Conservation (phyloP, 1,140 invertebrate genomes). For the Bicyclus anynana region DNA sequence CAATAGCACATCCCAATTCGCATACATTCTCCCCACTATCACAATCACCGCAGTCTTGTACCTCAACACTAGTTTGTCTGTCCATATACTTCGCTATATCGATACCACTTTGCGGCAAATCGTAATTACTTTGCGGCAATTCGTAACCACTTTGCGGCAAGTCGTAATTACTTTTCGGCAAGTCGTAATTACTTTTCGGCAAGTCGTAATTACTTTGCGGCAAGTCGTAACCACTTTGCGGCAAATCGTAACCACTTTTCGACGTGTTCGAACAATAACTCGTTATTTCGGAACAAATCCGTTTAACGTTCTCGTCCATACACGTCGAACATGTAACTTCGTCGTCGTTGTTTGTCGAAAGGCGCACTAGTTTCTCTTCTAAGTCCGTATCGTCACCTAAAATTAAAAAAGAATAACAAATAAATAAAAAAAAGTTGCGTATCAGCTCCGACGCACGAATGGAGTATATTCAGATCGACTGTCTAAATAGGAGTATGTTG, state of each 20-base stretch:
- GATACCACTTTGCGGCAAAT: conserved; percentile 28
- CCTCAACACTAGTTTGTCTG: conserved; percentile 35
- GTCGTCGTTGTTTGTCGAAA: conserved; percentile 62
- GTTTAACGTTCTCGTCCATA: conserved; percentile 48
- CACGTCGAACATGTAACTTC: conserved; percentile 33
- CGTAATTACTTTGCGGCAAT: too few relatives aligned
- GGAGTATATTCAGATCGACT: too few relatives aligned
- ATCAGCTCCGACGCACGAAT: too few relatives aligned
- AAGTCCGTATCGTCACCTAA: conserved; percentile 43
- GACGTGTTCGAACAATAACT: conserved; percentile 42
- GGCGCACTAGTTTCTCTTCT: conserved; percentile 42
- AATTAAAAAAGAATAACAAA: conserved; percentile 25
- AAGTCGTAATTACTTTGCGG: too few relatives aligned
- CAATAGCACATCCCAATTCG: conserved; percentile 47
- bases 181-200: too few relatives aligned
- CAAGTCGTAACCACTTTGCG: conserved; percentile 36
- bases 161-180: conserved; percentile 18
- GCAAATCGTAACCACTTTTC: conserved; percentile 22
- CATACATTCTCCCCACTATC: conserved; percentile 33
- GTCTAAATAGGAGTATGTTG: too few relatives aligned
- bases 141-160: too few relatives aligned
- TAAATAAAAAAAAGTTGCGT: too few relatives aligned
- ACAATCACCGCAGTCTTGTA: conserved; percentile 40
- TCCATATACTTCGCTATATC: conserved; percentile 59
- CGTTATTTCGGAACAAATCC: conserved; percentile 58